Conservation (phyloP, 2,888 invertebrate species). For the Dasypolia templi region DNA sequence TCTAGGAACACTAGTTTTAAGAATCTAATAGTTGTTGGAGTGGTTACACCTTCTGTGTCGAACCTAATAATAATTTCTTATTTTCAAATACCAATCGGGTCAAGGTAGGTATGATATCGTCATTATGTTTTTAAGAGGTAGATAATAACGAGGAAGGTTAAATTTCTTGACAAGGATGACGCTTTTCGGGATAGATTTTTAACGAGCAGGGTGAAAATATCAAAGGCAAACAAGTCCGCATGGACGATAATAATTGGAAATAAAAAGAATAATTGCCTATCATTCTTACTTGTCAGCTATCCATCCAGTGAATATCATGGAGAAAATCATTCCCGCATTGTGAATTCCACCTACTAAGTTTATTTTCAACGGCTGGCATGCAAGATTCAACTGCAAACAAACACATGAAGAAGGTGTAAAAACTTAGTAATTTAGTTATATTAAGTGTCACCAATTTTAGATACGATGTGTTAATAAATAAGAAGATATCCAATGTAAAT, state of each 20-base stretch:
- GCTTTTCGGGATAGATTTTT: neutral
- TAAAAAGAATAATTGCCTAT: neutral
- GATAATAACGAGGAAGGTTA: too few species aligned
- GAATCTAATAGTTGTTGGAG: neutral
- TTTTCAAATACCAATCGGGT: neutral
- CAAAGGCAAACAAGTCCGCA: neutral
- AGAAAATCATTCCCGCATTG: slow-evolving; percentile 92
- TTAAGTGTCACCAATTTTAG: slow-evolving; percentile 23
- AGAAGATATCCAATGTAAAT: slow-evolving; percentile 27
- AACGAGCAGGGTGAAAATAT: neutral
- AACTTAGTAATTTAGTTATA: slow-evolving; percentile 21
- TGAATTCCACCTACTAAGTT: slow-evolving; percentile 90
- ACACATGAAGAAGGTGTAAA: slow-evolving; percentile 23
- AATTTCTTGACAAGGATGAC: neutral
- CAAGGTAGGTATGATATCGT: too few species aligned
- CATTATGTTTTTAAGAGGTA: neutral
- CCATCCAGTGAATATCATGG: slow-evolving; percentile 91
- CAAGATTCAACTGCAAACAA: slow-evolving; percentile 80
- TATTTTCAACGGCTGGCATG: slow-evolving; percentile 87
- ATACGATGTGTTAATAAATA: slow-evolving; percentile 38
- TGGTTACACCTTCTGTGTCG: neutral
- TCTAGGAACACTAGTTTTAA: slow-evolving; percentile 17
- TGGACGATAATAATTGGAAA: too few species aligned
- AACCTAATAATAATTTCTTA: neutral
- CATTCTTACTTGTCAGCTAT: slow-evolving; percentile 89